Percentiles rank a stretch among this genome's conserved stretches.
These are phyloP conservation scores for Isoperla grammatica DNA, from an alignment of 2,888 invertebrate genomes.

Conservation along the genomic window DNA sequence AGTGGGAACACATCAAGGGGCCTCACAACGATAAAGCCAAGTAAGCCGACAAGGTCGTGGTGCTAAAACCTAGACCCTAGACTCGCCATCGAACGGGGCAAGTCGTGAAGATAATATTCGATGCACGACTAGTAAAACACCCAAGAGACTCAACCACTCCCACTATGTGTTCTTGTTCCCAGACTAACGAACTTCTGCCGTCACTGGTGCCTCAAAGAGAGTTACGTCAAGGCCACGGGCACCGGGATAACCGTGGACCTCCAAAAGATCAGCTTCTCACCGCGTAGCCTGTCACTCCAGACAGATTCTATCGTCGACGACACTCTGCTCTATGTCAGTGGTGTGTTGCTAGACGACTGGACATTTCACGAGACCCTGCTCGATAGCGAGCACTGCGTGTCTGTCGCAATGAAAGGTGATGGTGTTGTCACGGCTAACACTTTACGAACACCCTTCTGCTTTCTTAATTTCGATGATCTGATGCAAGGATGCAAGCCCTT, in stretches of 20 bases:
- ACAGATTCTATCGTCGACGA: constrained; percentile 50
- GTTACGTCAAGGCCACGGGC: constrained; percentile 88
- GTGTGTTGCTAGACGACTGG: constrained; percentile 57
- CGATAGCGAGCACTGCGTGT: constrained; percentile 69
- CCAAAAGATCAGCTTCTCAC: constrained; percentile 66
- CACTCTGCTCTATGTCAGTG: constrained; percentile 61
- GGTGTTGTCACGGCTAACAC: not conserved
- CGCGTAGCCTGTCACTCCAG: constrained; percentile 49
- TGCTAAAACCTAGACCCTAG: too few species aligned
- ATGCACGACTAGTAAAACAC: too few species aligned
- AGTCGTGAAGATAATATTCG: too few species aligned
- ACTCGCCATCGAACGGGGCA: too few species aligned
- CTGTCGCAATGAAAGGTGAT: constrained; percentile 59
- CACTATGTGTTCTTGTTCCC: too few species aligned
- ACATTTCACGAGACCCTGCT: constrained; percentile 78
- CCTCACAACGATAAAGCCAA: too few species aligned
- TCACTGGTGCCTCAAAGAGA: constrained; percentile 91
- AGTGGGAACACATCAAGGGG: constrained; percentile 71
- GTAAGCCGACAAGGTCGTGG: too few species aligned
- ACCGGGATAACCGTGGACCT: constrained; percentile 76
- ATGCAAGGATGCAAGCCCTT: constrained; percentile 50
- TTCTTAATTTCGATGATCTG: constrained; percentile 56
- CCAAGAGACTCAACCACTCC: too few species aligned
- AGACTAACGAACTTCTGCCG: constrained; percentile 59
- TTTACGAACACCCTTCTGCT: constrained; percentile 44